Base-by-base conservation (phyloP, 2,888 invertebrate species). In the Acronicta psi region DNA sequence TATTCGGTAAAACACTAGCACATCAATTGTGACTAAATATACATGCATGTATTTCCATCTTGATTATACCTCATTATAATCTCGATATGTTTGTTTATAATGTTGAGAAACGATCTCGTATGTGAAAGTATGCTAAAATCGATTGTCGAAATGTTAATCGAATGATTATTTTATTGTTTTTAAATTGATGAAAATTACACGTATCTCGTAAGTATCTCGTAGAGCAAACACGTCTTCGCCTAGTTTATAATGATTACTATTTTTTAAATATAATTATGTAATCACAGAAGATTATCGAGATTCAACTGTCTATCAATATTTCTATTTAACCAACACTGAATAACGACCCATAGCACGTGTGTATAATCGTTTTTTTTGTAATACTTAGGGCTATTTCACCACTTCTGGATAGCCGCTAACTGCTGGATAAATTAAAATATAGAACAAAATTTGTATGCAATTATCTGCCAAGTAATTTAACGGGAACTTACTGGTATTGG, bases 1-100 rank as follows among this genome's bases (percentile, higher is more conserved):
- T 11, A 11, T 25, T 13, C 8, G 5, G 23, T 13, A 14, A 54
- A 17, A 36, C 36, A 45, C 70, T 59, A 68, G 34, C 34, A 34
- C 5, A n/a, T 34, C n/a, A 25, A 29, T 34, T n/a, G 41, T 69
- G 46, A 65, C 72, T 77, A 60, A 52, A 46, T 81, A 82, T 78
- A 79, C 69, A 87, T 23, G 23, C 69, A 87, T 23, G 38, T 80
- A 85, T 84, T 83, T 81, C 36, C 79, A 73, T 77, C 83, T 86
- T 87, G 88, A 90, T 90, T 87, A 86, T 83, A 86, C 84, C 85
- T 85, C 84, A 84, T 86, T 85, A 84, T 79, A n/a, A 73, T 76
- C 75, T 80, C 71, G 69, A 77, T 79, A 77, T 85, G 80, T 84
- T 84, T 83, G 80, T 82, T 84, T 82, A 77, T 77, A 73, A 75